Evolutionary conservation across 2,888 invertebrate species (phyloP).

Genomic region (Artemia sinica): DNA sequence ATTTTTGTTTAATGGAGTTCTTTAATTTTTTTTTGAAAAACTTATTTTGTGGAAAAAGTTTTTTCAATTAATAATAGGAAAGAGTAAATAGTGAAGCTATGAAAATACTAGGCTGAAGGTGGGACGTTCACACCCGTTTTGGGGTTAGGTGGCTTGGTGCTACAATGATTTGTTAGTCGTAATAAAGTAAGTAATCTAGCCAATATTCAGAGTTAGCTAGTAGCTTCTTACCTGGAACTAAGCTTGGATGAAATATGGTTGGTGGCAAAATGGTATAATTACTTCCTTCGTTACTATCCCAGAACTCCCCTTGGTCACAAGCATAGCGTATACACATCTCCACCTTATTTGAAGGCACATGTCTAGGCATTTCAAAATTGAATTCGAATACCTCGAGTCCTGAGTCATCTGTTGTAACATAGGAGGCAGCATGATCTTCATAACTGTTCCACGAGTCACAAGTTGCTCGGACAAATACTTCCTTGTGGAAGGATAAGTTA

Average conservation of each 20-base stretch:
- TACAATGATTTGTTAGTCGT: no score
- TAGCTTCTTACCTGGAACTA: not conserved
- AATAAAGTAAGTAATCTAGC: no score
- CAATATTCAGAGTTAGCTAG: no score
- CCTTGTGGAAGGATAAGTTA: conserved; percentile 7
- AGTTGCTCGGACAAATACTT: conserved; percentile 5
- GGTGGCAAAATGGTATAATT: conserved; percentile 45
- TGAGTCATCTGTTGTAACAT: not conserved
- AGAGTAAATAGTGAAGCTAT: no score
- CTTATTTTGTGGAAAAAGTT: no score
- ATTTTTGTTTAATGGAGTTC: no score
- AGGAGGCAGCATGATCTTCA: not conserved
- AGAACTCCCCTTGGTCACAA: conserved; percentile 51
- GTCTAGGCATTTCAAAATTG: conserved; percentile 1
- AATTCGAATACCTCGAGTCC: conserved; percentile 1
- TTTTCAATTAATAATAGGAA: no score
- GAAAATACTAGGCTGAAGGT: no score
- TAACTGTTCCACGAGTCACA: conserved; percentile 3
- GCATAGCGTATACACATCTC: conserved; percentile 79
- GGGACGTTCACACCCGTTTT: no score
- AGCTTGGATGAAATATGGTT: conserved; percentile 1
- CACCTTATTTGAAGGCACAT: conserved; percentile 31
- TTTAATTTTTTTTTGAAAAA: no score
- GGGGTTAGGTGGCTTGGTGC: no score
- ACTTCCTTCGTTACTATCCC: conserved; percentile 66